Percentiles rank a stretch among this genome's conserved stretches.
Evolutionary conservation across 2,888 invertebrate species (phyloP).

Genomic region (Orchesellides sinensis): DNA sequence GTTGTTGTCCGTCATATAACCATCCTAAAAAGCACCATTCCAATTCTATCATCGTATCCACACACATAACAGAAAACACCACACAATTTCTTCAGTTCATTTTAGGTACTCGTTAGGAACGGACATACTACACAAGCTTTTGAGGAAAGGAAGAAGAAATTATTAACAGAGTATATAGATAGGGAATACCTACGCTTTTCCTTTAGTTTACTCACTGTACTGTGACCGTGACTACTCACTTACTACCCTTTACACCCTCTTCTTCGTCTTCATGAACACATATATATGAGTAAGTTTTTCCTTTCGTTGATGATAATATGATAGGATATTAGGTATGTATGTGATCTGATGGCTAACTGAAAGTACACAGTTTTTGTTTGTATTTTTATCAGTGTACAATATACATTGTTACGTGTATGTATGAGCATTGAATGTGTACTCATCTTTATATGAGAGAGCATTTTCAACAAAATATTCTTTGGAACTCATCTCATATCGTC

Average conservation of each 20-base stretch:
- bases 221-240: conserved; percentile 62
- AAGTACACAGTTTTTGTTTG: not conserved
- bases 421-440: not conserved
- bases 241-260: too few relatives aligned
- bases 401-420: too few relatives aligned
- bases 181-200: conserved; percentile 33
- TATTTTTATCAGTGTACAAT: too few relatives aligned
- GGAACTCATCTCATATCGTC: not conserved
- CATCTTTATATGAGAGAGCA: too few relatives aligned
- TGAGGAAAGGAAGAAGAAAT: conserved; percentile 16
- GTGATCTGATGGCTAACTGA: not conserved
- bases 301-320: too few relatives aligned
- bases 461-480: not conserved
- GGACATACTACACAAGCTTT: conserved; percentile 34
- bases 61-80: not conserved
- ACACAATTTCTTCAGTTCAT: conserved; percentile 42
- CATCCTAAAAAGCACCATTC: conserved; percentile 18
- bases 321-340: not conserved
- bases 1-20: not conserved
- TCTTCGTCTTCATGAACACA: too few relatives aligned
- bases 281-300: too few relatives aligned
- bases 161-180: conserved; percentile 30
- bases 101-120: conserved; percentile 41
- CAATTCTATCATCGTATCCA: not conserved
- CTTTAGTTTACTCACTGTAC: conserved; percentile 53